Evolutionary conservation across 2,797 vertebrate species (phyloP), one percentile per base, ranked within the genome.

Genomic region (Sarcophilus harrisii): DNA sequence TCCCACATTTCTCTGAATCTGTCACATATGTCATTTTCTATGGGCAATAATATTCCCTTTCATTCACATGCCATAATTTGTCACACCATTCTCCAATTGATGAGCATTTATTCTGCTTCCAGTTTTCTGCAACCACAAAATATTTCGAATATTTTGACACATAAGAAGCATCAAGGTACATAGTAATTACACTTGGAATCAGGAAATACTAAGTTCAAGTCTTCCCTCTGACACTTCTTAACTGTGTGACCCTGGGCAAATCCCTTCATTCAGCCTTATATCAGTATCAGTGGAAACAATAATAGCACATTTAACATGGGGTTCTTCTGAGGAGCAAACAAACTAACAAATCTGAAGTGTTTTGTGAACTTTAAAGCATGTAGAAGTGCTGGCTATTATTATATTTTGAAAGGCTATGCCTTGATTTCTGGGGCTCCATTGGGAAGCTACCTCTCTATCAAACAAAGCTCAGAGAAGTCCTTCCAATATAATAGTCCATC

Each of bases 391-490:
- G 29, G 38, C 18, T 81, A 73, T 38, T 38, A 38, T 49, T 87
- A 45, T 28, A 87, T 81, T 81, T 96, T 60, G 87, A 93, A 96
- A 8, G 29, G 93, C 5, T 49, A 45, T 11, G 95, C 62, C n/a
- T 96, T 28, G 92, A 59, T 9, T 18, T 66, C 29, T 30, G 55
- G 66, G 14, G 29, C 0, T 52, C 32, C 14, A 21, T 58, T 9
- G 32, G 73, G 27, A 96, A 89, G 59, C 54, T 52, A 94, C 38
- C 95, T 45, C 21, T 96, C 54, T 93, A 93, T 89, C 24, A 92
- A 87, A 21, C 58, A 45, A 91, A 73, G 49, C 57, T 92, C 62
- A 97, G 60, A 95, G 5, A 24, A 91, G 55, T 18, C 89, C 32
- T 92, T 87, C 30, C 38, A 49, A 57, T 93, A 18, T 30, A 94